Evolutionary conservation across 1,140 invertebrate species (phyloP).

Genomic region (Dryas iulia): DNA sequence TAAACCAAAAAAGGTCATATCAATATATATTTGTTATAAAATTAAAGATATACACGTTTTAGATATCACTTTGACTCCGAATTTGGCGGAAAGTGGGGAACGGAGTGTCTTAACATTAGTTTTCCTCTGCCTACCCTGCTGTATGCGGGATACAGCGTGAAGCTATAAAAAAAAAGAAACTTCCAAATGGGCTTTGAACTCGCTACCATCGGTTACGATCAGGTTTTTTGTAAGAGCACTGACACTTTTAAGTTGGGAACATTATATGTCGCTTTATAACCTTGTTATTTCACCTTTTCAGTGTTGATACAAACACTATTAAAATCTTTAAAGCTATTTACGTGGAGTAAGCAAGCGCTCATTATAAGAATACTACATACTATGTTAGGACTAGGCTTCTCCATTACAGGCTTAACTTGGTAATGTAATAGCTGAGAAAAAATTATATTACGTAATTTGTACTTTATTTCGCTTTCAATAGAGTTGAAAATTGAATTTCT

Average conservation of each 20-base stretch:
- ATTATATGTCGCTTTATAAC: too few relatives aligned
- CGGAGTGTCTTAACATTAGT: too few relatives aligned
- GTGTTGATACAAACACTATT: not conserved
- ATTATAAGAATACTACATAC: not conserved
- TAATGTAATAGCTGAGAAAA: not conserved
- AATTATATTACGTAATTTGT: not conserved
- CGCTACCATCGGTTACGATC: not conserved
- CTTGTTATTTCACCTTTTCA: not conserved
- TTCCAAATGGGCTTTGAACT: too few relatives aligned
- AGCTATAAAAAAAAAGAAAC: too few relatives aligned
- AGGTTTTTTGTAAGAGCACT: not conserved
- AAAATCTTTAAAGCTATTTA: not conserved
- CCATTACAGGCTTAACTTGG: not conserved
- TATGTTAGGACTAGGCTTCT: not conserved
- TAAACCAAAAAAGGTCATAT: too few relatives aligned
- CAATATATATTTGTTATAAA: too few relatives aligned
- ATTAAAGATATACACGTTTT: too few relatives aligned
- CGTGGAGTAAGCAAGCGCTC: not conserved
- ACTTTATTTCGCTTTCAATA: not conserved
- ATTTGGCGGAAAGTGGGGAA: too few relatives aligned
- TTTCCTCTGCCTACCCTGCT: too few relatives aligned
- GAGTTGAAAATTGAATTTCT: not conserved
- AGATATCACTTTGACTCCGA: too few relatives aligned
- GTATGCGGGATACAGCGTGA: too few relatives aligned
- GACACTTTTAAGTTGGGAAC: too few relatives aligned